phyloP scores from a whole-genome alignment of 1,140 invertebrate genomes.

The Physella acuta region DNA sequence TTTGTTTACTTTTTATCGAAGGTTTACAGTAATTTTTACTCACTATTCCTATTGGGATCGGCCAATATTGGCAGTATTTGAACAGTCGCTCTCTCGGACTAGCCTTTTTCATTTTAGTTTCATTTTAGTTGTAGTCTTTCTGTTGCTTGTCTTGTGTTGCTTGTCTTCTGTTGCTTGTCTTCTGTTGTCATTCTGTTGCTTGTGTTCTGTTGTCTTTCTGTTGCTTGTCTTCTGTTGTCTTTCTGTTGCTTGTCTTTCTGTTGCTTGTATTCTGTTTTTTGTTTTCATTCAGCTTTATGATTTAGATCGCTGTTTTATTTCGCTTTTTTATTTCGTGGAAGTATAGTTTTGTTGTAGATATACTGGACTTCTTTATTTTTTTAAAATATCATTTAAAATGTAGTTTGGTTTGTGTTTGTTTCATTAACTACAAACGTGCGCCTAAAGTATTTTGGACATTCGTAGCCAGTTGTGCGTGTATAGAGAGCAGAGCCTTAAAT shows the following conservation, averaged over 20 bases:
- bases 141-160: not conserved
- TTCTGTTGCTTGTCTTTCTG: not conserved
- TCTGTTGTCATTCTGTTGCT: not conserved
- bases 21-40: too few species aligned
- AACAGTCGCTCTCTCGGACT: too few species aligned
- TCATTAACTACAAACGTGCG: not conserved
- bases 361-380: too few species aligned
- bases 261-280: not conserved
- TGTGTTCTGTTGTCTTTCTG: not conserved
- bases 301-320: not conserved
- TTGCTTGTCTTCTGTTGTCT: not conserved
- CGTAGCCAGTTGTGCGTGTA: too few species aligned
- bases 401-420: not conserved
- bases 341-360: not conserved
- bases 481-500: too few species aligned
- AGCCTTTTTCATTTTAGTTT: not conserved
- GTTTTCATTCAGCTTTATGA: not conserved
- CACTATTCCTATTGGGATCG: too few species aligned
- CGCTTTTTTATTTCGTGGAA: not conserved
- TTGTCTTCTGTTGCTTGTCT: not conserved
- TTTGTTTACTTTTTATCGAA: too few species aligned
- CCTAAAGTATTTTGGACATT: too few species aligned
- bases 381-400: too few species aligned
- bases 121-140: not conserved
- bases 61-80: too few species aligned